These are phyloP conservation scores for Toxotes lorentzi DNA, from an alignment of 2,797 vertebrate genomes.

Conservation along the genomic window DNA sequence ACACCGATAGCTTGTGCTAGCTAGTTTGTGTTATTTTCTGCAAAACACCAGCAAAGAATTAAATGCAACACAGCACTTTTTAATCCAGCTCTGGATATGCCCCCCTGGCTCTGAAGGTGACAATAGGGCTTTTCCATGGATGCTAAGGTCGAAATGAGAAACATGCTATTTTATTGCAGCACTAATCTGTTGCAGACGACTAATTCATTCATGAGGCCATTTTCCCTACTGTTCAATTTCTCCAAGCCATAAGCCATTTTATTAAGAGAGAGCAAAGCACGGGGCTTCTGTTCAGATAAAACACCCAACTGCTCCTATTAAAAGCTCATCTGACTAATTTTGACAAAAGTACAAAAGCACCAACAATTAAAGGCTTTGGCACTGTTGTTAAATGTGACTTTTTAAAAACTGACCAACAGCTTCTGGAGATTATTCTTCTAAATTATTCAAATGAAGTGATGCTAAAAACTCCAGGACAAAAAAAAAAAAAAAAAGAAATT, in stretches of 20 bases:
- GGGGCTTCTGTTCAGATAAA: constrained; percentile 63
- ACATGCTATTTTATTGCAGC: constrained; percentile 68
- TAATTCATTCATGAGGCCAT: constrained; percentile 80
- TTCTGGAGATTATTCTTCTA: constrained; percentile 31
- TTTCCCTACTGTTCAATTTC: constrained; percentile 68
- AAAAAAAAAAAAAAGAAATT: background rate
- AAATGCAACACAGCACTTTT: constrained; percentile 40
- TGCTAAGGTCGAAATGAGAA: constrained; percentile 57
- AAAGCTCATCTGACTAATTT: constrained; percentile 68
- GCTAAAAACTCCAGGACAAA: constrained; percentile 31
- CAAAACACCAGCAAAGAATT: constrained; percentile 48
- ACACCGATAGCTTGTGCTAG: background rate
- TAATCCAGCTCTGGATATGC: constrained; percentile 24
- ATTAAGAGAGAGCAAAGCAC: constrained; percentile 65
- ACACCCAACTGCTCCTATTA: constrained; percentile 65
- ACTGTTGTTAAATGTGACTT: constrained; percentile 42
- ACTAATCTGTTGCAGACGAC: constrained; percentile 78
- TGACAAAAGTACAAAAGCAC: constrained; percentile 51
- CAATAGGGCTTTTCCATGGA: constrained; percentile 48
- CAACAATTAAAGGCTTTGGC: constrained; percentile 59
- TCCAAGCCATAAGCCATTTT: constrained; percentile 68
- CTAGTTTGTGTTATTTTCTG: constrained; percentile 18
- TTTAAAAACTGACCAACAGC: constrained; percentile 42
- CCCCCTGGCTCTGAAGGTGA: constrained; percentile 56
- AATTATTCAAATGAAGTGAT: constrained; percentile 52